Percentiles rank a stretch among this genome's conserved stretches.
These are phyloP conservation scores for Bombus picipes DNA, from an alignment of 1,140 invertebrate genomes.

Conservation along the genomic window DNA sequence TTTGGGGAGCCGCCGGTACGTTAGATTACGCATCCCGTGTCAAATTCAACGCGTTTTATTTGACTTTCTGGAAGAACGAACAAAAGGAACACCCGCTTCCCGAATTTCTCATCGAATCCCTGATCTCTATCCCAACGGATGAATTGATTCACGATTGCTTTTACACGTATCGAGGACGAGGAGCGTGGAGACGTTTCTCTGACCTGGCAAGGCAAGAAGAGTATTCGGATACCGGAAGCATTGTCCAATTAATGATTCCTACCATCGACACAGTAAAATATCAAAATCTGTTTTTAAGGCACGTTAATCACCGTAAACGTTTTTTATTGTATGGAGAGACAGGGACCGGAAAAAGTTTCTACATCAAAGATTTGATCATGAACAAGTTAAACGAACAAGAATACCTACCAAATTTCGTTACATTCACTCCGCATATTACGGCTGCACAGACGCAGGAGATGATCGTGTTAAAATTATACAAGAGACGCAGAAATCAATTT, in stretches of 20 bases:
- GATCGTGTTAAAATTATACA: conserved; percentile 91
- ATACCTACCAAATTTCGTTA: conserved; percentile 91
- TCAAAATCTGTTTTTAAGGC: conserved; percentile 86
- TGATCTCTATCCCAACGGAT: conserved; percentile 89
- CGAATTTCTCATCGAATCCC: conserved; percentile 85
- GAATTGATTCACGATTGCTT: conserved; percentile 91
- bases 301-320: conserved; percentile 87
- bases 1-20: conserved; percentile 93
- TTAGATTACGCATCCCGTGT: conserved; percentile 88
- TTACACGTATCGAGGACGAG: conserved; percentile 89
- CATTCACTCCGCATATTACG: conserved; percentile 94
- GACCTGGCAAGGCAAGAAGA: conserved; percentile 86
- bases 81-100: conserved; percentile 87
- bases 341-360: conserved; percentile 96
- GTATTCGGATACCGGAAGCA: conserved; percentile 85
- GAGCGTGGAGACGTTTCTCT: conserved; percentile 89
- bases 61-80: conserved; percentile 84
- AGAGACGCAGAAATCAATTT: conserved; percentile 90
- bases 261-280: conserved; percentile 94
- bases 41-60: conserved; percentile 89
- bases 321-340: conserved; percentile 94
- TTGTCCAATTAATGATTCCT: conserved; percentile 91
- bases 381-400: conserved; percentile 88
- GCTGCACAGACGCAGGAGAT: conserved; percentile 94
- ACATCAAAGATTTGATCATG: conserved; percentile 93